Percentiles rank a stretch among this genome's conserved stretches.
These are phyloP conservation scores for Syngnathus scovelli DNA, from an alignment of 2,113 vertebrate species.

Conservation along the genomic window DNA sequence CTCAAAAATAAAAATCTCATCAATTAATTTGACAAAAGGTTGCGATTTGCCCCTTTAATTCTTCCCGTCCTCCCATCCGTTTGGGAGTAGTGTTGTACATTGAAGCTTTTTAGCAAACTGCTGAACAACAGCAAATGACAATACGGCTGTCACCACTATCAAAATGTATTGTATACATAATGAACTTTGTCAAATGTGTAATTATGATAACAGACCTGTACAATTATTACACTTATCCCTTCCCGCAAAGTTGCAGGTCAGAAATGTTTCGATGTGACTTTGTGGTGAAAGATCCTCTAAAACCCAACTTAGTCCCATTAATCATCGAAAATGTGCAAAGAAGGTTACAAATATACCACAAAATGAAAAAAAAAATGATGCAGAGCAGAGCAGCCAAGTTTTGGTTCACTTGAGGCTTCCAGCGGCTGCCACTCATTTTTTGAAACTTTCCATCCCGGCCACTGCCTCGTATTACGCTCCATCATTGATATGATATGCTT, in stretches of 20 bases:
- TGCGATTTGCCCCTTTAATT: not conserved
- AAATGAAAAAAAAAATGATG: constrained; percentile 57
- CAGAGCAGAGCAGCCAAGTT: constrained; percentile 49
- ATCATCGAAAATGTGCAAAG: constrained; percentile 35
- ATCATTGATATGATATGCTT: constrained; percentile 14
- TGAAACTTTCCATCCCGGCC: constrained; percentile 40
- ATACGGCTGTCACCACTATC: not conserved
- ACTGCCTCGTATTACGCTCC: constrained; percentile 13
- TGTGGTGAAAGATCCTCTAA: constrained; percentile 18
- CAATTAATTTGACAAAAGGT: not conserved
- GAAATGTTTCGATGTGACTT: constrained; percentile 12
- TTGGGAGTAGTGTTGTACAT: not conserved
- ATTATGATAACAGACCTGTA: not conserved
- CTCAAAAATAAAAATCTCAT: no score
- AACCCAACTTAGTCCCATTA: constrained; percentile 42
- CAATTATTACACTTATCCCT: not conserved
- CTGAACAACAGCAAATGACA: not conserved
- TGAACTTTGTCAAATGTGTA: not conserved
- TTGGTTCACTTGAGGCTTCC: constrained; percentile 39
- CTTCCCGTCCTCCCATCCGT: not conserved
- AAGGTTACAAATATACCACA: constrained; percentile 63
- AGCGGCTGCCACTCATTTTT: constrained; percentile 27
- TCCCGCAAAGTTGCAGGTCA: constrained; percentile 21
- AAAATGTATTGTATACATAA: not conserved
- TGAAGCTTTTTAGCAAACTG: not conserved